Base-by-base conservation (phyloP, 1,140 invertebrate genomes). In the Drosophila auraria region DNA sequence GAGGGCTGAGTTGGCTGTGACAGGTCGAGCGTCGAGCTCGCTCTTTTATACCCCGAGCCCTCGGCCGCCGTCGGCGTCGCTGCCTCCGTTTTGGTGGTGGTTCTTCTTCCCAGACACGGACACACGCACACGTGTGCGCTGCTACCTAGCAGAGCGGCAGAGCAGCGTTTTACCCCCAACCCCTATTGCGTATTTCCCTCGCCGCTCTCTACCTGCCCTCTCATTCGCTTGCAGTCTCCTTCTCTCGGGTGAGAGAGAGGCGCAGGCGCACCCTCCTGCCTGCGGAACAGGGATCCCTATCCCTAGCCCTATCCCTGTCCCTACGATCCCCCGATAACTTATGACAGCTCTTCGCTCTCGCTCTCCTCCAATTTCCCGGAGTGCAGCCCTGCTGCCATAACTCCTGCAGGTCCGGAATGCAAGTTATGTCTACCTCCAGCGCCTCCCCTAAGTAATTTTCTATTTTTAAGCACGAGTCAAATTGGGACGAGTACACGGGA, bases 1-100 rank as follows among this genome's bases (percentile, higher is more conserved):
- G 87, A 92, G 57, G 82, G 87, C 76, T 92, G 84, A 79, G 86
- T 78, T 82, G 84, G 80, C 73, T 92, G 77, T 92, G 91, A 92
- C 91, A 92, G 91, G 91, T 92, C 91, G 79, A 82, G 76, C 63
- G 65, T 49, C 68, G 58, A 63, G 82, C 78, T 56, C 68, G 62
- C 77, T 80, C 91, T 92, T 92, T 91, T 92, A 92, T 92, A 92
- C 87, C 51, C 61, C 61, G 72, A 47, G 65, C 61, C 66, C 75
- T 60, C 68, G 72, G 80, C 36, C 56, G 60, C 15, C 63, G 53
- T 57, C 59, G 44, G 33, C 78, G 54, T 49, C 54, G 53, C 70
- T 73, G 70, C 44, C 45, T 27, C 58, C 66, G 76, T 80, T 57
- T 83, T 86, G 87, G 82, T 87, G 82, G 82, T 83, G 89, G 86